Conservation (phyloP, 2,113 vertebrate genomes). For the Macquaria australasica region DNA sequence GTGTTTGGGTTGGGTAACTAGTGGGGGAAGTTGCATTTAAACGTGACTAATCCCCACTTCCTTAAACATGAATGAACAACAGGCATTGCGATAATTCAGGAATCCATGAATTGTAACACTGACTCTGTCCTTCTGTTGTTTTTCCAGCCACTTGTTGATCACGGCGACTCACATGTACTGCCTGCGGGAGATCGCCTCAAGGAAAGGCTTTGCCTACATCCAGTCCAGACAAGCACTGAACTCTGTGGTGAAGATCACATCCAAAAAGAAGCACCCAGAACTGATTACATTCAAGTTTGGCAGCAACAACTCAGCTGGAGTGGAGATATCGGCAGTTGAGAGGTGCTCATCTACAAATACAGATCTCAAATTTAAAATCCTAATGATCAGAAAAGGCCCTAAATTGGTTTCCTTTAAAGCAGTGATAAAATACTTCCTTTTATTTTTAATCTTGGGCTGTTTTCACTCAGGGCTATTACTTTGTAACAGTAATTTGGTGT, state of each 20-base stretch:
- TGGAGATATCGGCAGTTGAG: slow-evolving; percentile 96
- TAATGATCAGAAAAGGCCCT: neutral
- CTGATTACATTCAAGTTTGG: slow-evolving; percentile 99
- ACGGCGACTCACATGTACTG: slow-evolving; percentile 99
- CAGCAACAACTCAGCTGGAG: slow-evolving; percentile 92
- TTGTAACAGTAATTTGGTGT: neutral
- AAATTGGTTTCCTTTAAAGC: neutral
- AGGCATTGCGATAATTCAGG: neutral
- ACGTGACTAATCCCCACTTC: slow-evolving; percentile 5
- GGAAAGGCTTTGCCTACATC: slow-evolving; percentile 97
- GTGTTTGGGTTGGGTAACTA: neutral
- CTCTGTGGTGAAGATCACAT: slow-evolving; percentile 99
- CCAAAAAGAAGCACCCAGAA: slow-evolving; percentile 98
- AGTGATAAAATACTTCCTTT: neutral
- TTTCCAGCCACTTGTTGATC: slow-evolving; percentile 91
- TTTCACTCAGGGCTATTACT: too few relatives aligned
- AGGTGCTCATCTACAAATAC: slow-evolving; percentile 81
- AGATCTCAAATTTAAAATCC: neutral
- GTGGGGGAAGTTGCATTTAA: neutral
- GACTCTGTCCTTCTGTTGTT: neutral
- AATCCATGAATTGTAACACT: neutral
- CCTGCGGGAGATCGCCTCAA: slow-evolving; percentile 94
- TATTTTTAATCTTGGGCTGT: too few relatives aligned
- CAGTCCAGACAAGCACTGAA: slow-evolving; percentile 96
- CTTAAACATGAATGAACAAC: neutral